Percentiles rank a stretch among this genome's conserved stretches.
Evolutionary conservation across 30 jellyfish, hydroid and myxozoan genomes (phyloP).

Genomic region (Nemopilema nomurai): DNA sequence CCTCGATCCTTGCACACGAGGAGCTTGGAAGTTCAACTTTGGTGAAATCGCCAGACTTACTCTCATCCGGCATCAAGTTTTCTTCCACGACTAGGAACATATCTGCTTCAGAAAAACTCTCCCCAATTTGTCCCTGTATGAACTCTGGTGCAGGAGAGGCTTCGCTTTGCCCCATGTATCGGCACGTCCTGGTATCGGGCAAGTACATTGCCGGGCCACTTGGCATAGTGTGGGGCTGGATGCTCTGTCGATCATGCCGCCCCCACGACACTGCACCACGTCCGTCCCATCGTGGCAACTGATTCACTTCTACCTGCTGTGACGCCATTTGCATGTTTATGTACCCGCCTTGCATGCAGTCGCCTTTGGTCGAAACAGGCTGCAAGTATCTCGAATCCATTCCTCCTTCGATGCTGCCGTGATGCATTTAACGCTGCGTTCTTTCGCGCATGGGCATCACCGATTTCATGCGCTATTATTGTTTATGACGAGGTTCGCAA

Average conservation of each 20-base stretch:
- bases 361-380: background rate
- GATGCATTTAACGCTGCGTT: background rate
- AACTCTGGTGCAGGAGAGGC: background rate
- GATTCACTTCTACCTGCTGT: background rate
- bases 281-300: background rate
- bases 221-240: background rate
- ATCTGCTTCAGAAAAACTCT: slow-evolving; percentile 15
- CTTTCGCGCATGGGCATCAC: background rate
- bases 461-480: background rate
- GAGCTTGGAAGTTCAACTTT: background rate
- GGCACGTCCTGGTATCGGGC: background rate
- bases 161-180: background rate
- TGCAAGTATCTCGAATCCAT: slow-evolving; percentile 31
- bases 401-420: background rate
- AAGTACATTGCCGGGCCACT: background rate
- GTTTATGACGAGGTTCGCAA: background rate
- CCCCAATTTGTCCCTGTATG: slow-evolving; percentile 18
- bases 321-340: background rate
- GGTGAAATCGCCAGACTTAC: slow-evolving; percentile 6
- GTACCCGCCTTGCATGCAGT: slow-evolving; percentile 14
- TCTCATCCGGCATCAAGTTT: background rate
- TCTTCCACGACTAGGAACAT: slow-evolving; percentile 44
- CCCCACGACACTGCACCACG: background rate
- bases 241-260: background rate
- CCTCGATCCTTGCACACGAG: background rate